A percentile compares a stretch with the other conserved stretches of the same genome.
phyloP scores from a whole-genome alignment of 2,113 vertebrate species.

The Phocoena phocoena region DNA sequence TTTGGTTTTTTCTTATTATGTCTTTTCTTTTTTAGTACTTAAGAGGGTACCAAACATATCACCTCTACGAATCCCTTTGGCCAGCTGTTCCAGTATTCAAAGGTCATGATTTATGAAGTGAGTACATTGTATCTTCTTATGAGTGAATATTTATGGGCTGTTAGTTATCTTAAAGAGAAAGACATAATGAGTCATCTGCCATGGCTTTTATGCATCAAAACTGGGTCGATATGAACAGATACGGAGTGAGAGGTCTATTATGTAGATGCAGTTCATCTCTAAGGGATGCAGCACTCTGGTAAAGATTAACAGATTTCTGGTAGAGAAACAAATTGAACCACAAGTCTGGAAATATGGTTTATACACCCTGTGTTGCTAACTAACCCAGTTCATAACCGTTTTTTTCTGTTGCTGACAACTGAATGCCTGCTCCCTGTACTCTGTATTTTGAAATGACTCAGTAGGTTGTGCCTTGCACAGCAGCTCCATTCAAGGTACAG shows the following conservation, averaged over 20 bases:
- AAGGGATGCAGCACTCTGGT: background rate
- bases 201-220: background rate
- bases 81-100: background rate
- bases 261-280: background rate
- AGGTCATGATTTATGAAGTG: background rate
- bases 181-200: background rate
- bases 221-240: background rate
- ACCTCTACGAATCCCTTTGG: background rate
- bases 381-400: background rate
- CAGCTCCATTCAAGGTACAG: background rate
- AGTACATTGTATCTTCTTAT: background rate
- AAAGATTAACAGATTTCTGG: background rate
- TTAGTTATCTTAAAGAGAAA: slow-evolving; percentile 17
- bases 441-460: slow-evolving; percentile 28
- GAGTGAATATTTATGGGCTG: background rate
- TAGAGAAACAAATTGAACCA: slow-evolving; percentile 1
- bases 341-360: background rate
- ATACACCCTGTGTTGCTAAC: background rate
- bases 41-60: background rate
- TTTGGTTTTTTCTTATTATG: background rate
- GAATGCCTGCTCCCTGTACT: background rate
- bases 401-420: slow-evolving; percentile 2
- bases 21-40: background rate
- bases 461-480: background rate
- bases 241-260: background rate